These are phyloP conservation scores for Trichacis sp. DNA, from an alignment of 2,888 invertebrate genomes.

Conservation along the genomic window DNA sequence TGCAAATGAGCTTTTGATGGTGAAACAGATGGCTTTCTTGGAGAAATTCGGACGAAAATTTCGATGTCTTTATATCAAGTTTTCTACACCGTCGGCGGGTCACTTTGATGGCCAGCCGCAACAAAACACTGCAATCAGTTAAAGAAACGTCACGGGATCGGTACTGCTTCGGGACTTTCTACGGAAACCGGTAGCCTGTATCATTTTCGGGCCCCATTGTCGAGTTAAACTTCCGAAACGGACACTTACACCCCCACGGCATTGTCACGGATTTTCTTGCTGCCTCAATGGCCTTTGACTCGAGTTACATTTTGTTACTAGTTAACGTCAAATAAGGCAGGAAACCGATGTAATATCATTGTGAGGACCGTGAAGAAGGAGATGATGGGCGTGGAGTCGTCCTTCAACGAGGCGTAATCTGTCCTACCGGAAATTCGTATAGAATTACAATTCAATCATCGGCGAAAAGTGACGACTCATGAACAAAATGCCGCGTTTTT, in stretches of 20 bases:
- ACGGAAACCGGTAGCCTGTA: slow-evolving; percentile 32
- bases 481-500: not conserved
- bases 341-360: slow-evolving; percentile 56
- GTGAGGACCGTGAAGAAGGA: slow-evolving; percentile 43
- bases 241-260: slow-evolving; percentile 43
- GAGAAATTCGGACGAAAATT: slow-evolving; percentile 5
- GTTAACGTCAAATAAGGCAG: slow-evolving; percentile 36
- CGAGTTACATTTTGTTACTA: slow-evolving; percentile 39
- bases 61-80: slow-evolving; percentile 11
- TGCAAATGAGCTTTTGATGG: slow-evolving; percentile 4
- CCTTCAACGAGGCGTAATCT: slow-evolving; percentile 38
- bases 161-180: slow-evolving; percentile 30
- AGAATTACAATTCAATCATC: slow-evolving; percentile 42
- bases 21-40: slow-evolving; percentile 13
- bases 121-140: slow-evolving; percentile 15
- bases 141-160: slow-evolving; percentile 8
- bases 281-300: slow-evolving; percentile 33
- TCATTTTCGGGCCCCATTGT: slow-evolving; percentile 42
- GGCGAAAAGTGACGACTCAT: not conserved
- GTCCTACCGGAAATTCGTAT: slow-evolving; percentile 45
- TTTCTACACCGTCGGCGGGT: slow-evolving; percentile 15
- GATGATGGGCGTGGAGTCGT: slow-evolving; percentile 47
- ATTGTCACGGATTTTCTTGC: slow-evolving; percentile 56
- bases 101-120: slow-evolving; percentile 34
- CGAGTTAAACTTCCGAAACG: slow-evolving; percentile 52